Percentiles rank a stretch among this genome's conserved stretches.
These are phyloP conservation scores for Misgurnus mizolepis DNA, from an alignment of 2,113 vertebrate species.

Conservation along the genomic window DNA sequence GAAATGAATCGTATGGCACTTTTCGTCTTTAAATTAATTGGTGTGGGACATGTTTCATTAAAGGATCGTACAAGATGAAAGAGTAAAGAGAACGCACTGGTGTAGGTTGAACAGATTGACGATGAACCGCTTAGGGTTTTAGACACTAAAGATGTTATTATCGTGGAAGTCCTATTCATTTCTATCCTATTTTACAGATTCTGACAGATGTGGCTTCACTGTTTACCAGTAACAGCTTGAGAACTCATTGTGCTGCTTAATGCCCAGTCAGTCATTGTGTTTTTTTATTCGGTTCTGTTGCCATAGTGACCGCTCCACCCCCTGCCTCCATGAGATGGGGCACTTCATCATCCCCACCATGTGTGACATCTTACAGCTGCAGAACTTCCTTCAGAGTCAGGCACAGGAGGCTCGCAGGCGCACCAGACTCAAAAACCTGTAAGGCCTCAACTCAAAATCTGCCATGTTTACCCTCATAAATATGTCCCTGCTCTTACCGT, in stretches of 20 bases:
- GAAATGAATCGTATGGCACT: no score
- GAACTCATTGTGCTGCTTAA: conserved; percentile 7
- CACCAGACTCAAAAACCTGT: conserved; percentile 79
- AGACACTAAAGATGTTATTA: neutral
- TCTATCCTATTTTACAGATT: neutral
- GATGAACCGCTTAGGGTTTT: neutral
- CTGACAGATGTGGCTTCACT: conserved; percentile 9
- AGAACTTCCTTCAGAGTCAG: conserved; percentile 83
- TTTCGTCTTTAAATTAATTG: neutral
- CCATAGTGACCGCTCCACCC: conserved; percentile 80
- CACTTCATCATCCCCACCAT: conserved; percentile 84
- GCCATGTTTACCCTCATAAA: no score
- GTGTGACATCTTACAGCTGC: conserved; percentile 81
- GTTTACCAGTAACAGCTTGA: neutral
- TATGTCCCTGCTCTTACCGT: no score
- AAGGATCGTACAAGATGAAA: neutral
- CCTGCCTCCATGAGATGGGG: conserved; percentile 85
- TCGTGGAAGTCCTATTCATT: neutral
- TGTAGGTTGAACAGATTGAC: conserved; percentile 5
- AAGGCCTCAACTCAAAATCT: conserved; percentile 64
- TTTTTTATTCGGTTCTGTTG: conserved; percentile 42
- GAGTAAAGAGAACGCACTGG: neutral
- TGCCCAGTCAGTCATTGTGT: neutral
- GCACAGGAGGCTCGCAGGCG: conserved; percentile 84
- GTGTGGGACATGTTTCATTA: neutral